Conservation (phyloP, 2,888 invertebrate species). For the Anagyrus pseudococci region DNA sequence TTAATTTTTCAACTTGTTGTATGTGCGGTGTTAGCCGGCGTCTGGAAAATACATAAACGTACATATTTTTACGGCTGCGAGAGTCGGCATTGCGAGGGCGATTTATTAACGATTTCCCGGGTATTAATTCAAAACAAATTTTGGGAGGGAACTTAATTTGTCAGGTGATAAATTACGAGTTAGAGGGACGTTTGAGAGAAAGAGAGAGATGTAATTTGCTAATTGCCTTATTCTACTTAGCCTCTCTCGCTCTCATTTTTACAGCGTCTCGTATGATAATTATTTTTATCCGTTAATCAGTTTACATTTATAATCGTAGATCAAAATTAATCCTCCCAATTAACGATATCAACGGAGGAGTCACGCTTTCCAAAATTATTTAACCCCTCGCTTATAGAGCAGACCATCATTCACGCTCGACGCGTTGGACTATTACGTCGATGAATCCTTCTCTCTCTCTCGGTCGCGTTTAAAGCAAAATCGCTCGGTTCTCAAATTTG, state of each 20-base stretch:
- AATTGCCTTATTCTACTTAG: slow-evolving; percentile 17
- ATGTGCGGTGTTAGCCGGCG: slow-evolving; percentile 23
- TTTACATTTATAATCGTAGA: too few species aligned
- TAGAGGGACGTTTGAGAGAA: background rate
- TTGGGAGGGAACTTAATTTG: background rate
- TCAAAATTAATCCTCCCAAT: too few species aligned
- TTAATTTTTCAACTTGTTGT: slow-evolving; percentile 56
- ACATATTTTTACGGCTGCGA: slow-evolving; percentile 11
- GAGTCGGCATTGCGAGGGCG: slow-evolving; percentile 5
- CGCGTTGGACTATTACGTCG: too few species aligned
- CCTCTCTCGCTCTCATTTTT: background rate
- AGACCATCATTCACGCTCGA: too few species aligned
- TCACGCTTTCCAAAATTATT: too few species aligned
- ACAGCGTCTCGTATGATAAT: slow-evolving; percentile 28
- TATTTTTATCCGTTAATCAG: slow-evolving; percentile 10
- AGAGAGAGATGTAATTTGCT: slow-evolving; percentile 16
- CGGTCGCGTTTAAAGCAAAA: background rate
- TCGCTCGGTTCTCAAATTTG: background rate
- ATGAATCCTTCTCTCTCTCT: too few species aligned
- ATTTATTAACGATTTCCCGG: slow-evolving; percentile 30
- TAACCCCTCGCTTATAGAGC: too few species aligned
- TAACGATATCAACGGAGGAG: too few species aligned
- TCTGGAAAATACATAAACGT: slow-evolving; percentile 29
- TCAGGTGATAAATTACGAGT: slow-evolving; percentile 13
- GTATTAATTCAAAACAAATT: slow-evolving; percentile 16